Conservation (phyloP, 2,888 invertebrate species). For the Actias luna region DNA sequence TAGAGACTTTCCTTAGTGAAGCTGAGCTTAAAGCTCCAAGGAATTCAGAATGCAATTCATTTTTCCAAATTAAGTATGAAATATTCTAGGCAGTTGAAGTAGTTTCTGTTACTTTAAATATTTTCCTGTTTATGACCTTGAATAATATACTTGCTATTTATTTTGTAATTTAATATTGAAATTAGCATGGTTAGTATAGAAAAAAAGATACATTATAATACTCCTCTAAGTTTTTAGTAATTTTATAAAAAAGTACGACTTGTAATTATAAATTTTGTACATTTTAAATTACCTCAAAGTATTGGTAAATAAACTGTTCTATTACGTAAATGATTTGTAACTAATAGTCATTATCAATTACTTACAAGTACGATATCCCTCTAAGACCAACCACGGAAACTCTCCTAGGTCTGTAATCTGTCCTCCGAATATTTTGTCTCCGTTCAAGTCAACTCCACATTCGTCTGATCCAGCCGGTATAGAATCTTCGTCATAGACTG, state of each 20-base stretch:
- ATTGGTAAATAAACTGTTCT: background rate
- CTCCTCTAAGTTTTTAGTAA: background rate
- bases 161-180: background rate
- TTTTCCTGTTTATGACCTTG: background rate
- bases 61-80: background rate
- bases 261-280: background rate
- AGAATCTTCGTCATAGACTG: slow-evolving; percentile 50
- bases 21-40: too few species aligned
- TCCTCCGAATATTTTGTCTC: slow-evolving; percentile 84
- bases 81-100: background rate
- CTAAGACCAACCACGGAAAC: slow-evolving; percentile 83
- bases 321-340: background rate
- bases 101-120: background rate
- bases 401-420: slow-evolving; percentile 83
- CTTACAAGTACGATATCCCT: slow-evolving; percentile 81
- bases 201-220: background rate
- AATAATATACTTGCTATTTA: background rate
- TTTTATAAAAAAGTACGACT: background rate
- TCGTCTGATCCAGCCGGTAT: slow-evolving; percentile 51
- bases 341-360: slow-evolving; percentile 17
- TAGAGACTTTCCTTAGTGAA: too few species aligned
- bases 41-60: background rate
- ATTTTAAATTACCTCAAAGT: background rate
- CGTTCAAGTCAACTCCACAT: slow-evolving; percentile 81
- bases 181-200: background rate